Evolutionary conservation across 2,113 vertebrate genomes (phyloP), one percentile per base, ranked within the genome.

Genomic region (Megaleporinus macrocephalus): DNA sequence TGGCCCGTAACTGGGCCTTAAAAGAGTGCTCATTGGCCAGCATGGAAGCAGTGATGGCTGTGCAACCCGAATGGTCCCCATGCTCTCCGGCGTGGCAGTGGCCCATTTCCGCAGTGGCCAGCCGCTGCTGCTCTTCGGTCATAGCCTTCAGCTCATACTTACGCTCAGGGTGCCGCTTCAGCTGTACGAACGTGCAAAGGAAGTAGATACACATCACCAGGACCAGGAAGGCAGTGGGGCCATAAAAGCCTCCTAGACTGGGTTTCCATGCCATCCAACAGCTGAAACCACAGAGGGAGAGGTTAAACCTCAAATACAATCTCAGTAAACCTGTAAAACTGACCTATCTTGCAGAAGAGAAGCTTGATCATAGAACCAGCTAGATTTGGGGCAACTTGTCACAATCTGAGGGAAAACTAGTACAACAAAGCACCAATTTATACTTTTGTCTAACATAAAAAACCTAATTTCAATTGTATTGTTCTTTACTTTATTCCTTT

Each of bases 11-110:
- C 92, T 99, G 98, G 87, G 97, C 98, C 89, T 96, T 95, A 86
- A 98, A 97, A 0, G 98, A 99, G 92, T 99, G 98, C 91, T 99
- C 98, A 0, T 99, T 99, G 91, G 97, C 97, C 91, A 99, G 89
- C 88, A 81, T 90, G 86, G 30, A 89, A 83, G 94, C 95, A 76
- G 93, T 96, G 94, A 89, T 95, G 94, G 86, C 96, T 93, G 78
- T 96, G 91, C 73, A 96, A 93, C 83, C 78, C 5, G 82, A 63
- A 59, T 81, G 87, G 30, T 83, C 5, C 86, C 71, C 85, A 4
- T 83, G 79, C 76, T 84, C 83, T 63, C 63, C 83, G 12, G 73
- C 63, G 5, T 92, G 94, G 88, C 92, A 88, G 9, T 85, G 95
- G 75, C 92, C 78, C n/a, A 90, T 84, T 66, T 95, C 94, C 0